Evolutionary conservation across 2,888 invertebrate species (phyloP).

Genomic region (Agrotis clavis): DNA sequence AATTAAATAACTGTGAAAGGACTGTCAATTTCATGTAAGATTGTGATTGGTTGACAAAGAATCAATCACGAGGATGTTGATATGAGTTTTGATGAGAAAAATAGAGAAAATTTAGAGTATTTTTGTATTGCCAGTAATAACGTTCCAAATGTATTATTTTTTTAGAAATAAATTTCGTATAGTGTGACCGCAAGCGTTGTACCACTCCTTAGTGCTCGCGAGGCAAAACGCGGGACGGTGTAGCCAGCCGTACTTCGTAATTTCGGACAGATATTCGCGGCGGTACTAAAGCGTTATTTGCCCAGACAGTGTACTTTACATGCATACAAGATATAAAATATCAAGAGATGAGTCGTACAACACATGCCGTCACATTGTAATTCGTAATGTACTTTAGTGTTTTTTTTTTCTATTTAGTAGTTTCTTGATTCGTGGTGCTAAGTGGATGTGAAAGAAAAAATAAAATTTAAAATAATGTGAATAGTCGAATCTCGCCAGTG

Average conservation of each 20-base stretch:
- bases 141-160: slow-evolving; percentile 37
- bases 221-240: no score
- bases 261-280: no score
- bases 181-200: no score
- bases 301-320: no score
- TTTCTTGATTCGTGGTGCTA: slow-evolving; percentile 59
- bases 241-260: no score
- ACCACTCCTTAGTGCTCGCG: no score
- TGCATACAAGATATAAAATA: no score
- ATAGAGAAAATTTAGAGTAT: slow-evolving; percentile 18
- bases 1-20: background rate
- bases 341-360: no score
- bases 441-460: slow-evolving; percentile 30
- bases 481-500: slow-evolving; percentile 57
- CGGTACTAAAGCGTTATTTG: no score
- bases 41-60: slow-evolving; percentile 4
- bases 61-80: background rate
- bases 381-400: slow-evolving; percentile 29
- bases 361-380: no score
- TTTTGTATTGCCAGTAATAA: slow-evolving; percentile 32
- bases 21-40: background rate
- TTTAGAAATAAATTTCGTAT: slow-evolving; percentile 16
- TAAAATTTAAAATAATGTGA: slow-evolving; percentile 57
- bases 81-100: slow-evolving; percentile 10
- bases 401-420: slow-evolving; percentile 28